Base-by-base conservation (phyloP, 92 coral and sea anemone species). In the Porites rus region DNA sequence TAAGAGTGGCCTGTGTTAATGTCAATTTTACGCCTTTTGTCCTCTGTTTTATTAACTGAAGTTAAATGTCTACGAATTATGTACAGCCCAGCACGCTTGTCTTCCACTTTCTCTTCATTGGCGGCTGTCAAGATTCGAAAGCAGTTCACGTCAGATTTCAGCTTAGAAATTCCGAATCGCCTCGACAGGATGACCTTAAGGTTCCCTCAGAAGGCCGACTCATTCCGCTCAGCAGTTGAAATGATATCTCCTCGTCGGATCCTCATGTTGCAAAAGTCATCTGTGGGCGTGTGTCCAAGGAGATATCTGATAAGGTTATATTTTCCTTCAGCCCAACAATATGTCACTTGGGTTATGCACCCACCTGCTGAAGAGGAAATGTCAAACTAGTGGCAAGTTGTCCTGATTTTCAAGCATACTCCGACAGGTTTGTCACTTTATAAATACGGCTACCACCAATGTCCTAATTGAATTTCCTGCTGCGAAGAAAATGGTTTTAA, bases 401-500 rank as follows among this genome's bases (percentile, higher is more conserved):
- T 82, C 50, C 43, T 54, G 46, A 17, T 22, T 46, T 25, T 80
- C 22, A 31, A 72, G 79, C 38, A 72, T 72, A 82, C 51, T 61
- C 58, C 66, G 78, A 43, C 71, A 38, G 70, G 16, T 38, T 60
- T 71, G 87, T 58, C 79, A 43, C 62, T 72, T 72, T 17, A 65
- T 61, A 31, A 56, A 22, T 59, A 18, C 28, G 46, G 11, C 28
- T 70, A 28, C 63, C 53, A 43, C 69, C 62, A 65, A 10, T 25
- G 59, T 28, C 52, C 20, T 69, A 70, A 81, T 69, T 81, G 77
- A 69, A 81, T 31, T 69, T 58, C 86, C 77, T 56, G 4, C 61
- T 54, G 86, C 18, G 53, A 58, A 38, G 77, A 71, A 56, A 56
- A 22, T 31, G 46, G 11, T 74, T 60, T 56, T 67, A 12, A 31